These are phyloP conservation scores for Ginglymostoma cirratum DNA, from an alignment of 2,113 vertebrate species.

Conservation along the genomic window DNA sequence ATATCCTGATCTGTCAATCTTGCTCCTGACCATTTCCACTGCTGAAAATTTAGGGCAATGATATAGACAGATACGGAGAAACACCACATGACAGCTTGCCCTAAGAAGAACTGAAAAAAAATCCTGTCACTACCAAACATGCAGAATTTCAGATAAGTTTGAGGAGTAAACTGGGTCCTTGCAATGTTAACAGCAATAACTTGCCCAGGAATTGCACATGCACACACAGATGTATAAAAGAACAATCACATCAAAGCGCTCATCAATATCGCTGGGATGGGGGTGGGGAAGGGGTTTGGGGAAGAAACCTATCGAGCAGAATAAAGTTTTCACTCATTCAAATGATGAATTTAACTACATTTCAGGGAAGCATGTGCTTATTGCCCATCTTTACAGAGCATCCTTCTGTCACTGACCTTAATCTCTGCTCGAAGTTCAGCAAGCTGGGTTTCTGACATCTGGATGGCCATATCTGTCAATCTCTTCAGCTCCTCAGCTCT, in stretches of 20 bases:
- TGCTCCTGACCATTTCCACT: neutral
- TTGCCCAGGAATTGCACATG: neutral
- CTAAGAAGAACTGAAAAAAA: neutral
- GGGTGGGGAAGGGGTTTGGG: no score
- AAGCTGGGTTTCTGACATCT: conserved; percentile 67
- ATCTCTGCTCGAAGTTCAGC: conserved; percentile 70
- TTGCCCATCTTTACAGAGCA: neutral
- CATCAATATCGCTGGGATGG: neutral
- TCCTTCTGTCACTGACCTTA: conserved; percentile 54
- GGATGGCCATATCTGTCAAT: conserved; percentile 63
- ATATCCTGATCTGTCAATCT: neutral
- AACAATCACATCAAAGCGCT: neutral
- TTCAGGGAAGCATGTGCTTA: neutral
- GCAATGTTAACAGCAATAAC: neutral
- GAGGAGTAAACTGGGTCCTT: neutral
- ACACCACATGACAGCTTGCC: neutral
- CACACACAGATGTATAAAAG: neutral
- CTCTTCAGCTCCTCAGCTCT: conserved; percentile 69
- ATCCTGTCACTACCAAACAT: neutral
- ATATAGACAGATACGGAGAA: neutral
- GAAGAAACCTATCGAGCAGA: neutral
- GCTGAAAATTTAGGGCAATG: neutral
- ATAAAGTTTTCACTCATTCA: neutral
- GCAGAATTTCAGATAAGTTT: neutral
- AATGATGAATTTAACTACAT: neutral